Base-by-base conservation (phyloP, 2,113 vertebrate genomes). In the Amazona guildingii region DNA sequence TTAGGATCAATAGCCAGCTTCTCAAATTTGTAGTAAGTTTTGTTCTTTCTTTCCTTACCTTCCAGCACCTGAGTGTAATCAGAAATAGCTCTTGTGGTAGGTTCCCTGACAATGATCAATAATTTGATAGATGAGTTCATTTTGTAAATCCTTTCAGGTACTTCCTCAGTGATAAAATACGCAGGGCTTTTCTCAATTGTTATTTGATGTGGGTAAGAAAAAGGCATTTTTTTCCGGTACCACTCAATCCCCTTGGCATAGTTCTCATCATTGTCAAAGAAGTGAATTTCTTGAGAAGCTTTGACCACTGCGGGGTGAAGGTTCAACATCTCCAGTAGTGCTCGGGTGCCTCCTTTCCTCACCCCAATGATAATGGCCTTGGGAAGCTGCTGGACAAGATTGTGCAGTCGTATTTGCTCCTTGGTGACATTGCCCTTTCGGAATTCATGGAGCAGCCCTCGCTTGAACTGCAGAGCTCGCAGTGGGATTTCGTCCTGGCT, bases 31-130 rank as follows among this genome's bases (percentile, higher is more conserved):
- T 99, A 98, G 89, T 99, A 99, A 6, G 99, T 99, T 97, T 99
- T 99, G 95, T 99, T 99, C 97, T 99, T 99, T 88, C 98, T 98
- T 97, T 99, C 99, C 93, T 99, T 99, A 52, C 99, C 99, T 97
- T 99, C 99, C 96, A 99, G 98, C 94, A 99, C 99, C 97, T 99
- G 99, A 92, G 99, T 99, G 91, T 99, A 99, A 98, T 99, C 99
- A 35, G 99, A 99, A 97, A 99, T 98, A 91, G 99, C 98, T 96
- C 99, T 98, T 94, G 99, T 99, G 90, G 99, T 99, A 83, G 99
- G 99, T 95, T 99, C 99, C 52, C 99, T 98, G 93, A 99, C 99
- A 84, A 99, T 99, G 96, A 99, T 98, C 97, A 99, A 93, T 97
- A 99, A 96, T 97, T 99, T 99, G 97, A 99, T 98, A 97, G 99